Evolutionary conservation across 2,797 vertebrate genomes (phyloP).

Genomic region (Pangasius sanitwongsei): DNA sequence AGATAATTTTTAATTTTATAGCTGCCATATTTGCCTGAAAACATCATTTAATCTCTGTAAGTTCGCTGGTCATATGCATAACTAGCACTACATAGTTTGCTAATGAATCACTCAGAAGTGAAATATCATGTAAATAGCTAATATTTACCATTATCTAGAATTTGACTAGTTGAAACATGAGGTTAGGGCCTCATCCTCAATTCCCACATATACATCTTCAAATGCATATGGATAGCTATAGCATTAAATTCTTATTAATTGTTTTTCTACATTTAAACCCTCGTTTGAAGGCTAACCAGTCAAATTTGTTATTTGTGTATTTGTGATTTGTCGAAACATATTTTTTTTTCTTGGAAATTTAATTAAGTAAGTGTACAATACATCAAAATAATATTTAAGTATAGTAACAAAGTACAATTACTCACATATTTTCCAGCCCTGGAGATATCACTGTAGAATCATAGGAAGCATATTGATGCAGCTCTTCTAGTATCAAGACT

Average conservation of each 20-base stretch:
- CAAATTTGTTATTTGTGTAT: background rate
- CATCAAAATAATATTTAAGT: background rate
- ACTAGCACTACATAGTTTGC: background rate
- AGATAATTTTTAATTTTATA: background rate
- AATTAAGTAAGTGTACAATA: background rate
- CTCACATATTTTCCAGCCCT: background rate
- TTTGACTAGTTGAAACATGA: background rate
- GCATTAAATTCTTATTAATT: background rate
- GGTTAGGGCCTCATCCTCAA: background rate
- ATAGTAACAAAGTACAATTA: background rate
- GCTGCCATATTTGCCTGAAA: background rate
- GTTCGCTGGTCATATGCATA: background rate
- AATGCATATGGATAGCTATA: background rate
- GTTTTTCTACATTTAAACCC: background rate
- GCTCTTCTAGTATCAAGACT: background rate
- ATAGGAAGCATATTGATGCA: background rate
- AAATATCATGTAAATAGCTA: background rate
- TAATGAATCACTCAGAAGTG: background rate
- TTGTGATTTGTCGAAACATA: too few relatives aligned
- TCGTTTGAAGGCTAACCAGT: background rate
- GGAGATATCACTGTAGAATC: background rate
- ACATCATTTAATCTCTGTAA: background rate
- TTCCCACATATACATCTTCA: too few relatives aligned
- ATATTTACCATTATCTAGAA: background rate
- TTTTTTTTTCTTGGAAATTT: background rate